Percentiles rank a stretch among this genome's conserved stretches.
phyloP scores from a whole-genome alignment of 2,888 invertebrate genomes.

The Melipona beecheii region DNA sequence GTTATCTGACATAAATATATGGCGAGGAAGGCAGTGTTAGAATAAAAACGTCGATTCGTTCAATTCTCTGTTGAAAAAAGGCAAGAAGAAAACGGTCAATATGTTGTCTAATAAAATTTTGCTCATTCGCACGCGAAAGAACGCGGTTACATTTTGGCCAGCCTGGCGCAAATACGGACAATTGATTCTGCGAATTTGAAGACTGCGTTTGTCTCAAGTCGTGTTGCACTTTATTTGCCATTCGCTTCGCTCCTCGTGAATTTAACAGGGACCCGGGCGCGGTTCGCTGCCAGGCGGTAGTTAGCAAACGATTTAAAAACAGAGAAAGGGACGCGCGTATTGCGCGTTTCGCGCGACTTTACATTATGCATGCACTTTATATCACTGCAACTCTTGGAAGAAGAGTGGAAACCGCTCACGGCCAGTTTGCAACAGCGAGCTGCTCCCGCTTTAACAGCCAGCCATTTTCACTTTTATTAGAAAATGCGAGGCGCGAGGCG shows the following conservation, averaged over 20 bases:
- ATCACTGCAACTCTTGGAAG: not conserved
- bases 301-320: not conserved
- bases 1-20: too few species aligned
- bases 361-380: not conserved
- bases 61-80: too few species aligned
- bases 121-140: too few species aligned
- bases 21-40: too few species aligned
- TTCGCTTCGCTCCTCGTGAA: not conserved
- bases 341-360: not conserved
- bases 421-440: too few species aligned
- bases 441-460: not conserved
- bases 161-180: too few species aligned
- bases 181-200: not conserved
- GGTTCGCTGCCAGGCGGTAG: not conserved
- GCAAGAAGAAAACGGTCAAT: too few species aligned
- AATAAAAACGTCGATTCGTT: too few species aligned
- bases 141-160: too few species aligned
- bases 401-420: not conserved
- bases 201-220: not conserved
- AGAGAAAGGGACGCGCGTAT: not conserved
- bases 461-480: not conserved
- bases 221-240: not conserved
- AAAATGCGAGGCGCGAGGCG: not conserved
- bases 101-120: too few species aligned
- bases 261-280: not conserved